These are phyloP conservation scores for Diplazon laetatorius DNA, from an alignment of 2,888 invertebrate genomes.

Conservation along the genomic window DNA sequence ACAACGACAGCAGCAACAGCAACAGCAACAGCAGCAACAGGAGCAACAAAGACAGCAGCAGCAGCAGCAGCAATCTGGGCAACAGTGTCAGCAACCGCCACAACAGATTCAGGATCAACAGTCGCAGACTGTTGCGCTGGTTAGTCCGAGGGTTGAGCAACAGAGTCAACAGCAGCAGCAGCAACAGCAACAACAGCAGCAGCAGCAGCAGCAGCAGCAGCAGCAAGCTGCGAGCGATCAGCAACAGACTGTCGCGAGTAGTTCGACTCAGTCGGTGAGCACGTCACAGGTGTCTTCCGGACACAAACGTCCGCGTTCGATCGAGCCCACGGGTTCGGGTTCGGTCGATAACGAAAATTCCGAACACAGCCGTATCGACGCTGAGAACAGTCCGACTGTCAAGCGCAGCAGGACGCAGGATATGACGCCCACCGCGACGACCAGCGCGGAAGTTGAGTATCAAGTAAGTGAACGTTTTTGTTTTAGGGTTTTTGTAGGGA, in stretches of 20 bases:
- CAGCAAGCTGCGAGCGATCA: conserved; percentile 77
- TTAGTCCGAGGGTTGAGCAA: conserved; percentile 73
- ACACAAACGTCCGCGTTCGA: conserved; percentile 85
- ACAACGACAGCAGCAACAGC: conserved; percentile 68
- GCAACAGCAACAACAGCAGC: conserved; percentile 77
- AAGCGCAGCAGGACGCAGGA: conserved; percentile 78
- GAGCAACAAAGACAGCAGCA: conserved; percentile 59
- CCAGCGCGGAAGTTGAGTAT: conserved; percentile 81
- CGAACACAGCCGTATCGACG: conserved; percentile 77
- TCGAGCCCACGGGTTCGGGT: conserved; percentile 77
- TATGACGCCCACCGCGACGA: conserved; percentile 73
- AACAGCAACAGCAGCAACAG: conserved; percentile 60
- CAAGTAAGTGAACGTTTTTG: conserved; percentile 72
- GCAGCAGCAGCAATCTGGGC: conserved; percentile 70
- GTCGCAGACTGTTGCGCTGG: conserved; percentile 80
- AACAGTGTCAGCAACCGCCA: conserved; percentile 66
- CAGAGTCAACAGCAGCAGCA: conserved; percentile 71
- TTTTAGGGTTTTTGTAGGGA: too few species aligned
- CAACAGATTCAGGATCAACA: conserved; percentile 75
- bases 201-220: conserved; percentile 73
- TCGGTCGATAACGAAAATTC: conserved; percentile 75
- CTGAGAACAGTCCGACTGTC: conserved; percentile 76
- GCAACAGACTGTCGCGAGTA: conserved; percentile 82
- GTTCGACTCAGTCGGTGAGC: conserved; percentile 87
- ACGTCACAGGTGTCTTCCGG: conserved; percentile 85